phyloP scores from a whole-genome alignment of 1,140 invertebrate species.

The Daktulosphaira vitifoliae region DNA sequence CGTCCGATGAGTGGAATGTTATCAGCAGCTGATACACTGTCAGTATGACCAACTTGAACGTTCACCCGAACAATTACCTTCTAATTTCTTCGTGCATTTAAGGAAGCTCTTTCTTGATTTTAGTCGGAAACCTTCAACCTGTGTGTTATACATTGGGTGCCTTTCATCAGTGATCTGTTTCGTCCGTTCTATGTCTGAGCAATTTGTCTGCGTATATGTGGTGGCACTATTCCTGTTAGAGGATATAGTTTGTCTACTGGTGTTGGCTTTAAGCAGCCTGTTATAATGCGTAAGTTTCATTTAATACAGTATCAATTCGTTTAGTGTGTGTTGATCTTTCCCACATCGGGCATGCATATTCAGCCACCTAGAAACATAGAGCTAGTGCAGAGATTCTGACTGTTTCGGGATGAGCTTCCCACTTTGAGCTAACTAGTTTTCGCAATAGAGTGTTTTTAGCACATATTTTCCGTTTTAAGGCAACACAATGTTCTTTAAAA shows the following conservation, averaged over 20 bases:
- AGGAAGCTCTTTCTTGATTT: too few relatives aligned
- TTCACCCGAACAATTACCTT: too few relatives aligned
- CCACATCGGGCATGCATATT: slow-evolving; percentile 3
- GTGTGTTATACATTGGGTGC: too few relatives aligned
- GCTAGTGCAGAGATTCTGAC: slow-evolving; percentile 6
- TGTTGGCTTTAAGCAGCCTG: background rate
- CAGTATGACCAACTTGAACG: too few relatives aligned
- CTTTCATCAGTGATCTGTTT: too few relatives aligned
- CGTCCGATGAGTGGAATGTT: too few relatives aligned
- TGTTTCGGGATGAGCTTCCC: slow-evolving; percentile 9
- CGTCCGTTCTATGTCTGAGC: background rate
- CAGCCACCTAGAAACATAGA: slow-evolving; percentile 4
- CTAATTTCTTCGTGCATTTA: too few relatives aligned
- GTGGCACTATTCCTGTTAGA: background rate
- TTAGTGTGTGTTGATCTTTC: slow-evolving; percentile 12
- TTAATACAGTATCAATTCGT: background rate
- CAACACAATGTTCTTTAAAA: slow-evolving; percentile 15
- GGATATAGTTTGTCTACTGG: too few relatives aligned
- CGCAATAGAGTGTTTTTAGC: slow-evolving; percentile 9
- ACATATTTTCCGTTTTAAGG: slow-evolving; percentile 2
- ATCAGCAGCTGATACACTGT: too few relatives aligned
- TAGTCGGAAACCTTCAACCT: too few relatives aligned
- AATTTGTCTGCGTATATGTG: background rate
- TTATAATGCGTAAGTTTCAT: slow-evolving; percentile 1
- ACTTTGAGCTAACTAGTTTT: slow-evolving; percentile 3